Evolutionary conservation across 2,797 vertebrate species (phyloP), one percentile per base, ranked within the genome.

Genomic region (Pantherophis alleghaniensis): DNA sequence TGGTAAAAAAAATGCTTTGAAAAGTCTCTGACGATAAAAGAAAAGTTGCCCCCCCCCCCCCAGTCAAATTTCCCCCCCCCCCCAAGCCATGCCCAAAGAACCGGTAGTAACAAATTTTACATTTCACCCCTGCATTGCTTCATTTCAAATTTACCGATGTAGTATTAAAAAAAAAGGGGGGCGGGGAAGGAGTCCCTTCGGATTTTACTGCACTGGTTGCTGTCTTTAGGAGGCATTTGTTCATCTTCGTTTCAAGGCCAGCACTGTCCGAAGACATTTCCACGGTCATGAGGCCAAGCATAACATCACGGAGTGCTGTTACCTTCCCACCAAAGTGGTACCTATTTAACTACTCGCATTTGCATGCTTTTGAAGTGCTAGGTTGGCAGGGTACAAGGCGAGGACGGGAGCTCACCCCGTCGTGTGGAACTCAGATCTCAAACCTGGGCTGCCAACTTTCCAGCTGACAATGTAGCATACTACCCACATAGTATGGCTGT

Each of bases 1-100:
- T 47, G 42, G 42, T 47, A 5, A 5, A 47, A 47, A 47, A 47
- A 47, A 47, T 47, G 42, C 42, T 47, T 47, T 47, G 42, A 47
- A 47, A 47, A 0, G 42, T 5, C 42, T 47, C 42, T 47, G 4
- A 47, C 5, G 42, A 47, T 32, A 32, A 2, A 42, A 42, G 0
- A 42, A 5, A 47, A 47, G 42, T 47, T 47, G 42, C 0, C 42
- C 42, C 5, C 0, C 0, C 42, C 42, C 4, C 5, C 0, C 0
- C 42, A 47, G 42, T 47, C 42, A 5, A 4, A 47, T 5, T 47
- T 5, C 42, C 4, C 32, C 32, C 0, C 42, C 42, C 42, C 4
- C 42, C 42, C 42, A 47, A 47, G 42, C 42, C 42, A 47, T 4
- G 5, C 42, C 42, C 42, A 47, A 4, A 47, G 42, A 47, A 5